Percentiles rank a stretch among this genome's conserved stretches.
Evolutionary conservation across 2,113 vertebrate species (phyloP).

Genomic region (Pogonocichla stellata): DNA sequence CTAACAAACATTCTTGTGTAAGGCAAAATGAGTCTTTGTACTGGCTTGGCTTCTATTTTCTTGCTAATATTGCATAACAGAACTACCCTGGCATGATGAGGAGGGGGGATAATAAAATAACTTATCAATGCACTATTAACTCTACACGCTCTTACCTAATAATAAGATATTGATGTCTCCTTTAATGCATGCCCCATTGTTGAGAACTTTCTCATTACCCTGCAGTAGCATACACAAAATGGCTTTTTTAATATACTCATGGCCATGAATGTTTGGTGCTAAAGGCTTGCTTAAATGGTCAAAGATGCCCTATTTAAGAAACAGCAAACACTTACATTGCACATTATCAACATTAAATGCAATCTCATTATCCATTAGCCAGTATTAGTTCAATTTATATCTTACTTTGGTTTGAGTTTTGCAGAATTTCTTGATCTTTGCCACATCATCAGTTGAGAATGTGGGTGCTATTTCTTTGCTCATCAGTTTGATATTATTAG

Average conservation of each 20-base stretch:
- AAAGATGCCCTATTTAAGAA: slow-evolving; percentile 81
- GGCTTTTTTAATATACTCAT: slow-evolving; percentile 82
- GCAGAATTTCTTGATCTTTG: slow-evolving; percentile 85
- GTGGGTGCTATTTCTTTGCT: slow-evolving; percentile 76
- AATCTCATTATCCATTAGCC: slow-evolving; percentile 74
- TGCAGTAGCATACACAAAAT: slow-evolving; percentile 78
- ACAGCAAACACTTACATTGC: slow-evolving; percentile 74
- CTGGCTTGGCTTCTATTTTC: slow-evolving; percentile 70
- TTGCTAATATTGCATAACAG: slow-evolving; percentile 72
- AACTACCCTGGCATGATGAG: slow-evolving; percentile 46
- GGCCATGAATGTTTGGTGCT: slow-evolving; percentile 79
- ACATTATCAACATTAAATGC: slow-evolving; percentile 73
- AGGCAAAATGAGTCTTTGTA: slow-evolving; percentile 63
- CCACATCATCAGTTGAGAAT: slow-evolving; percentile 75
- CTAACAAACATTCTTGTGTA: slow-evolving; percentile 58
- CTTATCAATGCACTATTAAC: slow-evolving; percentile 79
- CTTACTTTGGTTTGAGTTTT: slow-evolving; percentile 80
- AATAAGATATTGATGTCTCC: slow-evolving; percentile 85
- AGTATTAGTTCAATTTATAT: slow-evolving; percentile 68
- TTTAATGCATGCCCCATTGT: slow-evolving; percentile 77
- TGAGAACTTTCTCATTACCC: slow-evolving; percentile 82
- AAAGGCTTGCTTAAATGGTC: slow-evolving; percentile 82
- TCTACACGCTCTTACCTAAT: slow-evolving; percentile 78
- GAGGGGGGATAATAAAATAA: slow-evolving; percentile 75
- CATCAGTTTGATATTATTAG: slow-evolving; percentile 80